A percentile compares a stretch with the other conserved stretches of the same genome.
phyloP scores from a whole-genome alignment of 2,888 invertebrate species.

The Lobophora halterata region DNA sequence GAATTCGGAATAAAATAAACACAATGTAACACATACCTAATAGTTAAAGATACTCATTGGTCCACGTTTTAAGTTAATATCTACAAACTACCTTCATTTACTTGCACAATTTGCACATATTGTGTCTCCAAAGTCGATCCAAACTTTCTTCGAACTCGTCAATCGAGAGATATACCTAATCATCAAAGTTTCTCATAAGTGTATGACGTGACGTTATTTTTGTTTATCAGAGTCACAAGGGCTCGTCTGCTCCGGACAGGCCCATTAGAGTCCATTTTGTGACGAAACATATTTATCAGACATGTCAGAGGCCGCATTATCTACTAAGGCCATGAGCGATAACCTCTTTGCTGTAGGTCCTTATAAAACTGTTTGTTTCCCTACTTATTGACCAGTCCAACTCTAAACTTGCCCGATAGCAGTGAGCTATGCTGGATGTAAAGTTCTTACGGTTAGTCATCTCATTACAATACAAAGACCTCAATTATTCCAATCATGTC shows the following conservation, averaged over 20 bases:
- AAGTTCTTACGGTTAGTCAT: conserved; percentile 48
- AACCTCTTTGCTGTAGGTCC: conserved; percentile 46
- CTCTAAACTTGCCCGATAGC: conserved; percentile 41
- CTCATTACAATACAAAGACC: conserved; percentile 34
- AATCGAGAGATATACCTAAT: too few species aligned
- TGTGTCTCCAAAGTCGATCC: too few species aligned
- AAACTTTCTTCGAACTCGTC: too few species aligned
- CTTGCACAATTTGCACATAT: too few species aligned
- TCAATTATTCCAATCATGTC: conserved; percentile 37
- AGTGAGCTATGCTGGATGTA: conserved; percentile 43
- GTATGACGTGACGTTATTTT: conserved; percentile 10
- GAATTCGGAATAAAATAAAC: too few species aligned
- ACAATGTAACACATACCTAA: too few species aligned
- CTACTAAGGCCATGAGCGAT: conserved; percentile 57
- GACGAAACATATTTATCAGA: conserved; percentile 43
- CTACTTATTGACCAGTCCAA: conserved; percentile 53
- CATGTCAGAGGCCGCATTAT: conserved; percentile 43
- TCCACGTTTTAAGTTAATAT: too few species aligned
- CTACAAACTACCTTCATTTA: too few species aligned
- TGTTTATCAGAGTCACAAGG: conserved; percentile 40
- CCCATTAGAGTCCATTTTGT: conserved; percentile 24
- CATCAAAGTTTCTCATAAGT: too few species aligned
- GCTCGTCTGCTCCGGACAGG: conserved; percentile 50
- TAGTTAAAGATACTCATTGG: too few species aligned
- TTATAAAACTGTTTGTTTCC: conserved; percentile 57